Percentiles rank a stretch among this genome's conserved stretches.
These are phyloP conservation scores for Andricus quercusramuli DNA, from an alignment of 2,888 invertebrate species.

Conservation along the genomic window DNA sequence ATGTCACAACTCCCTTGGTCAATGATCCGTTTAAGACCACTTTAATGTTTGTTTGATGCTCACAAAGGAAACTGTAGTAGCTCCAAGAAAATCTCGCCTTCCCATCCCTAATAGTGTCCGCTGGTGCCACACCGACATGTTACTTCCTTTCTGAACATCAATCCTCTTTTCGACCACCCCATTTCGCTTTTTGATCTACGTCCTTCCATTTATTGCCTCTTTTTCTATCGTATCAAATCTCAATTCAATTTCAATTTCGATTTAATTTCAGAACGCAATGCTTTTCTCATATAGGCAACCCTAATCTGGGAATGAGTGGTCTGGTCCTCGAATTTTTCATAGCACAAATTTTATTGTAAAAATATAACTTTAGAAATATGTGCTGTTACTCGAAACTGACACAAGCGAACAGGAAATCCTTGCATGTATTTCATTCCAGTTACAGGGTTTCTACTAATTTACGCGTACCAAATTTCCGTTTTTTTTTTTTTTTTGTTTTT, in stretches of 20 bases:
- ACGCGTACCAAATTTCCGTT: too few species aligned
- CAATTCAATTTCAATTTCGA: conserved; percentile 31
- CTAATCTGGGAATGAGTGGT: neutral
- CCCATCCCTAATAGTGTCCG: conserved; percentile 28
- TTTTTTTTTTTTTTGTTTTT: too few species aligned
- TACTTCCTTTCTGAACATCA: neutral
- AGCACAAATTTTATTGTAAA: neutral
- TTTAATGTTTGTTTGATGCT: conserved; percentile 41
- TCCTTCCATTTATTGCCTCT: conserved; percentile 25
- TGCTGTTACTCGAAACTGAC: too few species aligned
- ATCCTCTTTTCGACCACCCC: conserved; percentile 41
- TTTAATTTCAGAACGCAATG: neutral
- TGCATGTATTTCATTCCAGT: too few species aligned
- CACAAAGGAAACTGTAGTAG: conserved; percentile 39
- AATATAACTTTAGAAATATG: too few species aligned
- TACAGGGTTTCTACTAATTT: too few species aligned
- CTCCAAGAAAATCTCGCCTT: conserved; percentile 21
- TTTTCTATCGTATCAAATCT: conserved; percentile 30
- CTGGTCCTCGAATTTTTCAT: neutral
- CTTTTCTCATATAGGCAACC: too few species aligned
- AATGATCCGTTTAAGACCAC: conserved; percentile 44
- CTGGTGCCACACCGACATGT: conserved; percentile 26
- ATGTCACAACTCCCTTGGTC: conserved; percentile 35
- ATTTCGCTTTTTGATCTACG: conserved; percentile 36
- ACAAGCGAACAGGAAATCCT: too few species aligned